phyloP scores from a whole-genome alignment of 2,113 vertebrate genomes.

The Dasyurus viverrinus region DNA sequence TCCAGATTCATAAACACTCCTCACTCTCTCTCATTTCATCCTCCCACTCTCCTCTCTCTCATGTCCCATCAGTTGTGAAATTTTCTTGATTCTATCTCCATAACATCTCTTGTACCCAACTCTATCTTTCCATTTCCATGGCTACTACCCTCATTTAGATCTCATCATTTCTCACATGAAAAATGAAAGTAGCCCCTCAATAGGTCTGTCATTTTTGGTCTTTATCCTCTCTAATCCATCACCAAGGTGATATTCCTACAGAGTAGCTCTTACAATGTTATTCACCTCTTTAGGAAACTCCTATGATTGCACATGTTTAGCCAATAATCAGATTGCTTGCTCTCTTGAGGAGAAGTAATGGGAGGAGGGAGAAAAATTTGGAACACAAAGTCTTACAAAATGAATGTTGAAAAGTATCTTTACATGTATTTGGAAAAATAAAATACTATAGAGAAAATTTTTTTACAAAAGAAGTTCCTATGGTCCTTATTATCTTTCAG shows the following conservation, averaged over 20 bases:
- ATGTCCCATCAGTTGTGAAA: neutral
- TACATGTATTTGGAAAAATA: no score
- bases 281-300: neutral
- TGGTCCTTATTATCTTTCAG: no score
- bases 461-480: no score
- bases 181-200: neutral
- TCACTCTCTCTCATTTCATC: neutral
- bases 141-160: neutral
- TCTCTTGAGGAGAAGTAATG: no score
- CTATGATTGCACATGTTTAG: neutral
- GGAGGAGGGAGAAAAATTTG: no score
- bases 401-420: no score
- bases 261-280: neutral
- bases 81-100: neutral
- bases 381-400: no score
- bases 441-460: no score
- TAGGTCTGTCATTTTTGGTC: neutral
- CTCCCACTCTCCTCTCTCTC: neutral
- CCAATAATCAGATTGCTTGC: no score
- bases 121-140: neutral
- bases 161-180: neutral
- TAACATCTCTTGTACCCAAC: neutral
- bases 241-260: neutral
- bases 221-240: neutral
- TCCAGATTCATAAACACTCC: neutral